A percentile compares a stretch with the other conserved stretches of the same genome.
Evolutionary conservation across 1,140 invertebrate species (phyloP).

Genomic region (Orius insidiosus): DNA sequence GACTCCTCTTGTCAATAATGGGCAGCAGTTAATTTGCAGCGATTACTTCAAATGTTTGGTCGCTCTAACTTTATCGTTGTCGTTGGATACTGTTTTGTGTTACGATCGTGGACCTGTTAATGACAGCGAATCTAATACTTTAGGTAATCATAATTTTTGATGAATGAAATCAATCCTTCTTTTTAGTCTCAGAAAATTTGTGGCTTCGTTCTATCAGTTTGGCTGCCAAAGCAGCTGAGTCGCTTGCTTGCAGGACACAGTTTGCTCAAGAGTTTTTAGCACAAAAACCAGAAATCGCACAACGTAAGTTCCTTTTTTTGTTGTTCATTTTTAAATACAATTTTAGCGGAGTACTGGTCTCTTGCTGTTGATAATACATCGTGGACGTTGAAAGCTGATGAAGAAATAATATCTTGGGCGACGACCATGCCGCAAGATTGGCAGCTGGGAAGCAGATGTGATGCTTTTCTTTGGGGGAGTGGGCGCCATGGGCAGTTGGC

Average conservation of each 20-base stretch:
- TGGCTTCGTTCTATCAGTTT: slow-evolving; percentile 39
- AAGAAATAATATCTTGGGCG: slow-evolving; percentile 44
- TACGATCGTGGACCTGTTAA: slow-evolving; percentile 30
- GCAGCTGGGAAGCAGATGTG: slow-evolving; percentile 46
- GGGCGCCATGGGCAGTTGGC: slow-evolving; percentile 44
- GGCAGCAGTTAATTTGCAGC: slow-evolving; percentile 41
- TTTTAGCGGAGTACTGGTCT: slow-evolving; percentile 23
- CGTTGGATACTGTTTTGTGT: slow-evolving; percentile 36
- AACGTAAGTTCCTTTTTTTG: slow-evolving; percentile 10
- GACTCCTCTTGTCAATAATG: slow-evolving; percentile 35
- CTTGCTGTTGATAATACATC: slow-evolving; percentile 28
- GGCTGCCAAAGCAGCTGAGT: slow-evolving; percentile 34
- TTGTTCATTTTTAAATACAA: not conserved
- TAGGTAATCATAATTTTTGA: slow-evolving; percentile 17
- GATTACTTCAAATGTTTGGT: slow-evolving; percentile 40
- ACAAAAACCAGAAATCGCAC: slow-evolving; percentile 14
- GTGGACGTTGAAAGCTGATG: slow-evolving; percentile 40
- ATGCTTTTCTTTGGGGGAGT: slow-evolving; percentile 44
- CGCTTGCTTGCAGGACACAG: slow-evolving; percentile 30
- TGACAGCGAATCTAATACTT: slow-evolving; percentile 19
- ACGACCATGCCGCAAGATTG: slow-evolving; percentile 43
- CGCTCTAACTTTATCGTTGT: slow-evolving; percentile 34
- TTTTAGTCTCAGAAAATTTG: slow-evolving; percentile 33
- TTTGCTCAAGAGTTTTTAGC: slow-evolving; percentile 30
- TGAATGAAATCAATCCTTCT: slow-evolving; percentile 3